Conservation (phyloP, 2,888 invertebrate species). For the Drosophila birchii region DNA sequence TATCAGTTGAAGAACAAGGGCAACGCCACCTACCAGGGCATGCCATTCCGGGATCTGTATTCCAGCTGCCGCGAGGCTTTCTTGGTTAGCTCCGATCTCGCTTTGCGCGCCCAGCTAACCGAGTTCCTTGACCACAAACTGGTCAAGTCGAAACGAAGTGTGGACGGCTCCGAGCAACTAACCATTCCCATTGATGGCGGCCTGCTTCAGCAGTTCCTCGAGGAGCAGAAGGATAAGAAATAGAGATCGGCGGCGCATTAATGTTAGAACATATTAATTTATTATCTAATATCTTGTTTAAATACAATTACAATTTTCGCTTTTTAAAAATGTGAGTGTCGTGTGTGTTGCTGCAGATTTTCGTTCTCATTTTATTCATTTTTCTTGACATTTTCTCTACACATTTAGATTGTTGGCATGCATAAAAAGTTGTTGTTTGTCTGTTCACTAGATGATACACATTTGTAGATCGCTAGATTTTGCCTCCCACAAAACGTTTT, state of each 20-base stretch:
- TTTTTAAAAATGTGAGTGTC: constrained; percentile 61
- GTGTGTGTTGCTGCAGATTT: constrained; percentile 43
- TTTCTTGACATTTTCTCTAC: constrained; percentile 61
- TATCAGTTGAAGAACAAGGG: constrained; percentile 92
- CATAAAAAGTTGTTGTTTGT: constrained; percentile 63
- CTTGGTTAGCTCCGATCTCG: constrained; percentile 96
- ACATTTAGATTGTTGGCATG: constrained; percentile 78
- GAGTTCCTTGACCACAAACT: constrained; percentile 98
- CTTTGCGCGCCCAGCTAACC: constrained; percentile 94
- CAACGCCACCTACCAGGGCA: constrained; percentile 91
- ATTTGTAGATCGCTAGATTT: constrained; percentile 30
- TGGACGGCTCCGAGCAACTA: constrained; percentile 93
- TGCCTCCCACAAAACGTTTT: constrained; percentile 6
- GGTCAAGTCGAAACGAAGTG: constrained; percentile 91
- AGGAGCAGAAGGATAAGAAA: constrained; percentile 84
- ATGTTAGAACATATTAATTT: constrained; percentile 75
- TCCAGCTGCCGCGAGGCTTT: constrained; percentile 94
- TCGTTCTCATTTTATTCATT: constrained; percentile 5
- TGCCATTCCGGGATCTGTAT: constrained; percentile 95
- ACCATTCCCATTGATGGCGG: constrained; percentile 90
- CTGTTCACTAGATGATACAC: constrained; percentile 30
- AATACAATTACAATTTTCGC: constrained; percentile 72
- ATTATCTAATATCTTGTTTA: constrained; percentile 71
- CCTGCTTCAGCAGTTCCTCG: constrained; percentile 91
- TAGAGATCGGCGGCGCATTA: constrained; percentile 25